phyloP scores from a whole-genome alignment of 1,140 invertebrate species.

The Cydia splendana region DNA sequence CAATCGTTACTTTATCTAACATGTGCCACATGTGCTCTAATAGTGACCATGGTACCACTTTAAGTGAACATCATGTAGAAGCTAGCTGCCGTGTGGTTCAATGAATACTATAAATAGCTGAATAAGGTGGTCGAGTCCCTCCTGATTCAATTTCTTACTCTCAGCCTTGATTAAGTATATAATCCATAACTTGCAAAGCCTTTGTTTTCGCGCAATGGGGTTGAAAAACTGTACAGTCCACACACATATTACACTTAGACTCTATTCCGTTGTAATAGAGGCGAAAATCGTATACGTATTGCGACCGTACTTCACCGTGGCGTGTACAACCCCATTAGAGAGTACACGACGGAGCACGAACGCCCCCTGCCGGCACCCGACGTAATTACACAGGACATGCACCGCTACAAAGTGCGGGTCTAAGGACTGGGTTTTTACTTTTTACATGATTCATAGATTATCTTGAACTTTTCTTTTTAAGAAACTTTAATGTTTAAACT shows the following conservation, averaged over 20 bases:
- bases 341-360: background rate
- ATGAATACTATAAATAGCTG: background rate
- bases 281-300: background rate
- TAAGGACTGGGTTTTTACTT: background rate
- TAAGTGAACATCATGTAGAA: background rate
- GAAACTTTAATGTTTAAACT: too few species aligned
- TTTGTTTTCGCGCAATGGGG: background rate
- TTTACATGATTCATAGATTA: background rate
- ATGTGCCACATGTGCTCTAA: too few species aligned
- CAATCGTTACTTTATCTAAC: too few species aligned
- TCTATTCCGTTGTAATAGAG: background rate
- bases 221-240: background rate
- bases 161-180: background rate
- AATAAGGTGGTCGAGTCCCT: background rate
- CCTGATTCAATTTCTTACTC: background rate
- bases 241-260: background rate
- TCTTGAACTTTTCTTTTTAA: too few species aligned
- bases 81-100: background rate
- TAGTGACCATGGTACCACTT: background rate
- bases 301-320: background rate
- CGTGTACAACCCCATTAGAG: slow-evolving; percentile 18
- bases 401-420: background rate
- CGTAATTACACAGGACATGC: slow-evolving; percentile 21
- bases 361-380: background rate
- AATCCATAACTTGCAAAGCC: background rate